phyloP scores from a whole-genome alignment of 2,797 vertebrate genomes.

The Lepilemur ruficaudatus region DNA sequence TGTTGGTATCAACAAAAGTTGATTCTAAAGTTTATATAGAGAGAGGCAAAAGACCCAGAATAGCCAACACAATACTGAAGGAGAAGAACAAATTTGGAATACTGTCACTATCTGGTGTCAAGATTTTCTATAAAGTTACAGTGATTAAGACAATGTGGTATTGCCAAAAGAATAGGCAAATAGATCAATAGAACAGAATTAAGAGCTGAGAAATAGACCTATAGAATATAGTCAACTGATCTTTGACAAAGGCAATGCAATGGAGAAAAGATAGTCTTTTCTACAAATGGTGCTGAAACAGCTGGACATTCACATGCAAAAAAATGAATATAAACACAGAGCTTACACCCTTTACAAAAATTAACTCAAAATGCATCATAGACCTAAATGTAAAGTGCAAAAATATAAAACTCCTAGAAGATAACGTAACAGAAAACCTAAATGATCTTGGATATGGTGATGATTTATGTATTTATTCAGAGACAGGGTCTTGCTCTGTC shows the following conservation, averaged over 20 bases:
- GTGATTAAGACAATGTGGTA: neutral
- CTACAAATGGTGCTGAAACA: neutral
- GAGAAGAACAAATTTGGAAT: neutral
- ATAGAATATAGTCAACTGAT: neutral
- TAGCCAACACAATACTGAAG: neutral
- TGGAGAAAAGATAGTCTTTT: neutral
- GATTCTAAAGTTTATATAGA: neutral
- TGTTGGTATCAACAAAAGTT: neutral
- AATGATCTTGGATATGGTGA: neutral
- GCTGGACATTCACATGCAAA: neutral
- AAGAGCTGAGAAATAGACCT: neutral
- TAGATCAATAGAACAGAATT: neutral
- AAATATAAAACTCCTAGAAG: neutral
- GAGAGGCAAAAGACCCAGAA: neutral
- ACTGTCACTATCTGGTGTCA: neutral
- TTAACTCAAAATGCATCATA: neutral
- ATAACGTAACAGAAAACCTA: neutral
- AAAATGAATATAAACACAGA: neutral
- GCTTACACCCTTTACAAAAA: neutral
- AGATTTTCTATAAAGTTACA: neutral
- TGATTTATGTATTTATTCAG: neutral
- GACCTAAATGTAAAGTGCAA: neutral
- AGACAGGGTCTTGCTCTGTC: neutral
- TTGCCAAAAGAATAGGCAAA: neutral
- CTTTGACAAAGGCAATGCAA: neutral